These are phyloP conservation scores for Cottus gobio DNA, from an alignment of 2,113 vertebrate species.

Conservation along the genomic window DNA sequence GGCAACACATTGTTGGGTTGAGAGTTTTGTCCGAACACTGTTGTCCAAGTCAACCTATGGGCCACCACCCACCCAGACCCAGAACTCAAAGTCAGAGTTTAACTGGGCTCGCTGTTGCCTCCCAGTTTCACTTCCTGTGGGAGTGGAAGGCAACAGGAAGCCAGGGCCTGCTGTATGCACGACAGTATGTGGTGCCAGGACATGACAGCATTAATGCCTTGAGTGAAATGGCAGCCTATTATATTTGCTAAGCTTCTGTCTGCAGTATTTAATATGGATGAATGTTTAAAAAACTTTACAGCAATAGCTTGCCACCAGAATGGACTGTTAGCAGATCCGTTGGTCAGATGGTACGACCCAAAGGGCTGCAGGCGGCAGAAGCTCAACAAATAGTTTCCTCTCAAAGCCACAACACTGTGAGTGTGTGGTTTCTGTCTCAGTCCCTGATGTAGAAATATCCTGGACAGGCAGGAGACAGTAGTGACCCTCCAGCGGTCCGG, in stretches of 20 bases:
- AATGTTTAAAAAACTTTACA: neutral
- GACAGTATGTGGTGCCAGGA: constrained; percentile 71
- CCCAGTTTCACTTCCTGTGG: constrained; percentile 73
- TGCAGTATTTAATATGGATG: constrained; percentile 17
- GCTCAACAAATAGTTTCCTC: constrained; percentile 82
- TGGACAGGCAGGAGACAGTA: constrained; percentile 81
- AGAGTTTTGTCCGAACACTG: constrained; percentile 55
- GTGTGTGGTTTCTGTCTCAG: constrained; percentile 80
- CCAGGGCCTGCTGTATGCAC: constrained; percentile 69
- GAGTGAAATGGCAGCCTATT: constrained; percentile 78
- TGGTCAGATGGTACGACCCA: constrained; percentile 4
- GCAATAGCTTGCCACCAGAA: constrained; percentile 40
- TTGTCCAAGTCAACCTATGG: constrained; percentile 49
- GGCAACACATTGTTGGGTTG: constrained; percentile 54
- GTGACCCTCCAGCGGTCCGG: constrained; percentile 74
- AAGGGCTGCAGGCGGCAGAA: constrained; percentile 73
- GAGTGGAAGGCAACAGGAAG: constrained; percentile 76
- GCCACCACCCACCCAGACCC: constrained; percentile 45
- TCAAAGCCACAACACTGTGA: constrained; percentile 77
- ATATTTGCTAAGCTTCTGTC: constrained; percentile 85
- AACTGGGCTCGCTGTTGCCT: constrained; percentile 71
- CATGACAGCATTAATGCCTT: constrained; percentile 79
- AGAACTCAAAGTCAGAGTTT: constrained; percentile 62
- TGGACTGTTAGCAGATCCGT: constrained; percentile 48
- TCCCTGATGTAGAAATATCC: constrained; percentile 82